phyloP scores from a whole-genome alignment of 2,888 invertebrate genomes.

The Pterostichus madidus region DNA sequence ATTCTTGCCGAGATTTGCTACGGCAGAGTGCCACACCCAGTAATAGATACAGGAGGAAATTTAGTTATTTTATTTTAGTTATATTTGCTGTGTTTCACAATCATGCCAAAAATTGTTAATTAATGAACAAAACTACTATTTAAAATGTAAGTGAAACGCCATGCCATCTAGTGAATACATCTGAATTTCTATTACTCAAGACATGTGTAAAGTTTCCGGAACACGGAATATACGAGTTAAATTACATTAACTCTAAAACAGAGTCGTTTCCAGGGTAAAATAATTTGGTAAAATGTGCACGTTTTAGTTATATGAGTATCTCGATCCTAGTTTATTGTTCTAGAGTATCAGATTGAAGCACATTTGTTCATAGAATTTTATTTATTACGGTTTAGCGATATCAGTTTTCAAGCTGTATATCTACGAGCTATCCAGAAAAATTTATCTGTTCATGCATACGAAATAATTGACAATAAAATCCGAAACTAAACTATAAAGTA shows the following conservation, averaged over 20 bases:
- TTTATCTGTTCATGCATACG: conserved; percentile 18
- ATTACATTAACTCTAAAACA: neutral
- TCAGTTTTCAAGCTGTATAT: conserved; percentile 16
- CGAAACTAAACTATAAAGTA: conserved; percentile 22
- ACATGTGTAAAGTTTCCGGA: too few relatives aligned
- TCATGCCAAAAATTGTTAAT: too few relatives aligned
- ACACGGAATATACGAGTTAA: neutral
- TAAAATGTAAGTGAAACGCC: too few relatives aligned
- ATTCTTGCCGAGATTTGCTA: too few relatives aligned
- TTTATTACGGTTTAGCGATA: conserved; percentile 18
- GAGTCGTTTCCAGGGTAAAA: neutral
- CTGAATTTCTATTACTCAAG: too few relatives aligned
- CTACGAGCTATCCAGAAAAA: neutral
- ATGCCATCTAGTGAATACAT: too few relatives aligned
- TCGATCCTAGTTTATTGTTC: conserved; percentile 3
- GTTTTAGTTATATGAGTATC: conserved; percentile 19
- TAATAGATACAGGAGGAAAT: too few relatives aligned
- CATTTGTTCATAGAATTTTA: conserved; percentile 36
- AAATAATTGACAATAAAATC: conserved; percentile 48
- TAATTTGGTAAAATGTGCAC: conserved; percentile 19
- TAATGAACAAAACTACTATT: too few relatives aligned
- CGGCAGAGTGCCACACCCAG: too few relatives aligned
- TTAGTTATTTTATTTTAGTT: too few relatives aligned
- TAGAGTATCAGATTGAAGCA: neutral
- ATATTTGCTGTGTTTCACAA: too few relatives aligned